phyloP scores from a whole-genome alignment of 2,797 vertebrate genomes.

The Catamblyrhynchus diadema region DNA sequence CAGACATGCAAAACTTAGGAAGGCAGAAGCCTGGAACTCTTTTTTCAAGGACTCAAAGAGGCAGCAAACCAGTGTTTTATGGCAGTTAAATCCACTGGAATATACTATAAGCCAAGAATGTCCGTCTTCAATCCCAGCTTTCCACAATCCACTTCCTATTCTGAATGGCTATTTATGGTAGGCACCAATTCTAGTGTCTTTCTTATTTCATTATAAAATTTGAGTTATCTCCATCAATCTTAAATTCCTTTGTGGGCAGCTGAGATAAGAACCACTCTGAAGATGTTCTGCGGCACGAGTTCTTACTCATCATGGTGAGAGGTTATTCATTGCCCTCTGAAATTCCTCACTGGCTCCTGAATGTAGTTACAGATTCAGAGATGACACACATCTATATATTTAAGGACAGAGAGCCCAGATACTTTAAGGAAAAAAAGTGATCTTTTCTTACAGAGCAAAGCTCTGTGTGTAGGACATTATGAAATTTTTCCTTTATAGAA shows the following conservation, averaged over 20 bases:
- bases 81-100: background rate
- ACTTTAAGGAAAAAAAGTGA: background rate
- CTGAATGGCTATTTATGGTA: background rate
- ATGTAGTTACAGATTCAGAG: background rate
- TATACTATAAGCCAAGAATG: background rate
- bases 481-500: constrained; percentile 17
- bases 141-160: background rate
- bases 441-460: background rate
- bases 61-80: background rate
- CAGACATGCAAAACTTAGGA: background rate
- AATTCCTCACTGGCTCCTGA: background rate
- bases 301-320: background rate
- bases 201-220: constrained; percentile 1
- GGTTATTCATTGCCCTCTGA: background rate
- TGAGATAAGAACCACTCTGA: constrained; percentile 4
- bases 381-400: background rate
- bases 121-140: background rate
- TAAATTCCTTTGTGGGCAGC: background rate
- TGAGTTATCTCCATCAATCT: constrained; percentile 5
- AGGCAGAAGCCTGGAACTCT: background rate
- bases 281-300: background rate
- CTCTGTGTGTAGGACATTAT: background rate
- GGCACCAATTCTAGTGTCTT: background rate
- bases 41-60: background rate
- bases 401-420: background rate